Evolutionary conservation across 2,113 vertebrate genomes (phyloP).

Genomic region (Monarcha castaneiventris): DNA sequence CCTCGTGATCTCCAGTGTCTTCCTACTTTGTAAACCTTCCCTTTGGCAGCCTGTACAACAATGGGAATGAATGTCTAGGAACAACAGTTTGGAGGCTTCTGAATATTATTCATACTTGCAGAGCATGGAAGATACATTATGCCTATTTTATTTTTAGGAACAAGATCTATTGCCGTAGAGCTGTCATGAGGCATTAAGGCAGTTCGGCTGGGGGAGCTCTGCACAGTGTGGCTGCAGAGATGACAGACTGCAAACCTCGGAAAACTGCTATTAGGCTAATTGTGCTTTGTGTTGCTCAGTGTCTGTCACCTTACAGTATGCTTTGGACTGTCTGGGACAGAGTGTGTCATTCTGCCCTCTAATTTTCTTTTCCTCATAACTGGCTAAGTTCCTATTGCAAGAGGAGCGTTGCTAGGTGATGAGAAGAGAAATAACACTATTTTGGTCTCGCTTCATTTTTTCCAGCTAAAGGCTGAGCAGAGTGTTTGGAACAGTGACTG

Average conservation of each 20-base stretch:
- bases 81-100: constrained; percentile 3
- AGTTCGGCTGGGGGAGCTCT: background rate
- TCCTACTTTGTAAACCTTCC: background rate
- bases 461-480: constrained; percentile 6
- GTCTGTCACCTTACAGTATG: background rate
- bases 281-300: constrained; percentile 7
- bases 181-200: constrained; percentile 51
- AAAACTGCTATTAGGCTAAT: constrained; percentile 51
- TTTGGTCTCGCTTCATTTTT: constrained; percentile 23
- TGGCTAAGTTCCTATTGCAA: background rate
- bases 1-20: background rate
- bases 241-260: constrained; percentile 26
- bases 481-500: background rate
- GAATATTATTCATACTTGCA: constrained; percentile 45
- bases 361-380: background rate
- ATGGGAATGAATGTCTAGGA: constrained; percentile 43
- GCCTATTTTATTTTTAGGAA: constrained; percentile 66
- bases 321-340: background rate
- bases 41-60: background rate
- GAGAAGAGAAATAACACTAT: constrained; percentile 22
- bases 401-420: constrained; percentile 29
- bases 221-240: background rate
- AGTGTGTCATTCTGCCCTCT: background rate
- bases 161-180: constrained; percentile 15
- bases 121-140: constrained; percentile 58